A percentile compares a stretch with the other conserved stretches of the same genome.
Evolutionary conservation across 2,113 vertebrate species (phyloP).

Genomic region (Corapipo altera): DNA sequence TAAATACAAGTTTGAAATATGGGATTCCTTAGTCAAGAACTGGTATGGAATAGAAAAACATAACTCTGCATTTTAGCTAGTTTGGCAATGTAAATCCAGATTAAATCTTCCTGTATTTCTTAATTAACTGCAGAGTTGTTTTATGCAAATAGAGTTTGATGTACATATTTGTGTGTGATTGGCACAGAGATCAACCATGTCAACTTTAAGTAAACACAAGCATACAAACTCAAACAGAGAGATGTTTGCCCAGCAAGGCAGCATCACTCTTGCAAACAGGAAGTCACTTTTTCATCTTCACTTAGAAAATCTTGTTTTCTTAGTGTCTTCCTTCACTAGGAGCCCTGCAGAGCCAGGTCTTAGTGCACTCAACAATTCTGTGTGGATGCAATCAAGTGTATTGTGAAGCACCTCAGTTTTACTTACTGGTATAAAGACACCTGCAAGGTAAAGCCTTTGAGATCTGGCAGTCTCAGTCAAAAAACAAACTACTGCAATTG

Average conservation of each 20-base stretch:
- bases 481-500: background rate
- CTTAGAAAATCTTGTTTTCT: background rate
- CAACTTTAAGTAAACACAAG: background rate
- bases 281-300: background rate
- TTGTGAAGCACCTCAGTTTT: background rate
- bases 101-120: conserved; percentile 9
- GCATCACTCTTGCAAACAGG: conserved; percentile 36
- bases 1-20: background rate
- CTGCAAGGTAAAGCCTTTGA: background rate
- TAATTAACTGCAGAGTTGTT: conserved; percentile 16
- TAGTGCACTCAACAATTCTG: background rate
- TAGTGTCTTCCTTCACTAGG: background rate
- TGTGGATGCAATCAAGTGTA: background rate
- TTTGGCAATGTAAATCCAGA: background rate
- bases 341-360: background rate
- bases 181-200: conserved; percentile 25
- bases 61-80: background rate
- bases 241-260: conserved; percentile 41
- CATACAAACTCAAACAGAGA: conserved; percentile 35
- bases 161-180: conserved; percentile 36
- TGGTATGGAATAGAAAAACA: background rate
- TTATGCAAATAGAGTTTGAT: conserved; percentile 4
- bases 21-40: background rate
- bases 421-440: background rate
- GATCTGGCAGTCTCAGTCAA: background rate